A percentile compares a stretch with the other conserved stretches of the same genome.
Conservation (phyloP, 2,888 invertebrate species). For the Caenorhabditis japonica region DNA sequence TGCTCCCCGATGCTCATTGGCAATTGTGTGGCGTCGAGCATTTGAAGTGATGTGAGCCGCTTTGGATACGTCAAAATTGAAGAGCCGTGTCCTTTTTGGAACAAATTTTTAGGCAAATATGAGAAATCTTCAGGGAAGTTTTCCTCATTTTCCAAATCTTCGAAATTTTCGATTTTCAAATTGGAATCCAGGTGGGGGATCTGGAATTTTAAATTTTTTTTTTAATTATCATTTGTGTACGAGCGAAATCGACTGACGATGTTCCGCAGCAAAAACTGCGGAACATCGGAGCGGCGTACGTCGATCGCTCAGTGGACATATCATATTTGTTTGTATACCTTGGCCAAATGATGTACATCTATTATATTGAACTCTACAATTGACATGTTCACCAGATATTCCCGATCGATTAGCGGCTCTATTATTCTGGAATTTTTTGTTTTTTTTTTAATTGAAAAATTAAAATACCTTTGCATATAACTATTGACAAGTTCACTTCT, state of each 20-base stretch:
- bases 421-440: slow-evolving; percentile 49
- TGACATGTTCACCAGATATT: slow-evolving; percentile 63
- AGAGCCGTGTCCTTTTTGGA: slow-evolving; percentile 24
- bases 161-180: slow-evolving; percentile 66
- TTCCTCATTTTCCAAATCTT: slow-evolving; percentile 60
- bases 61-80: slow-evolving; percentile 25
- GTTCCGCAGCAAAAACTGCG: no score
- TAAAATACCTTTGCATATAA: slow-evolving; percentile 45
- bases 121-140: slow-evolving; percentile 52
- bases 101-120: slow-evolving; percentile 59
- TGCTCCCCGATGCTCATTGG: slow-evolving; percentile 80
- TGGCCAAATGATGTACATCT: slow-evolving; percentile 73
- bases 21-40: slow-evolving; percentile 75
- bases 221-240: neutral
- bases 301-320: no score
- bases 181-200: slow-evolving; percentile 69
- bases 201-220: slow-evolving; percentile 43
- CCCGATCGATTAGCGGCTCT: slow-evolving; percentile 63
- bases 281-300: no score
- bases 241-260: no score
- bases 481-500: slow-evolving; percentile 65
- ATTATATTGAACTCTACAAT: slow-evolving; percentile 68
- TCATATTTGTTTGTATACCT: no score
- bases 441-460: slow-evolving; percentile 3
- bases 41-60: slow-evolving; percentile 66